phyloP scores from a whole-genome alignment of 1,140 invertebrate genomes.

The Cepaea nemoralis region DNA sequence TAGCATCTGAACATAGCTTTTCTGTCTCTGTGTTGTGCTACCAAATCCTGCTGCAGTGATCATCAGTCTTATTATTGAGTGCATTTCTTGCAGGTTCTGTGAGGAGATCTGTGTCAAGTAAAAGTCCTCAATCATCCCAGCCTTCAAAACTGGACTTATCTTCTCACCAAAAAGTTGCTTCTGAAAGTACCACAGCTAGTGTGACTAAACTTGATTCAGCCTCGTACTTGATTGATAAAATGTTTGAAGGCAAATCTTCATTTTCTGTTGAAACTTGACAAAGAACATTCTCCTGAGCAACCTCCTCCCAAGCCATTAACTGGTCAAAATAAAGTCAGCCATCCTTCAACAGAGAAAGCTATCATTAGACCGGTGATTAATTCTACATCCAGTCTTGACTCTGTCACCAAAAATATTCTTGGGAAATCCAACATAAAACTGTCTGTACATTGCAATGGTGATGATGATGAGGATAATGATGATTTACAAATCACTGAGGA shows the following conservation, averaged over 20 bases:
- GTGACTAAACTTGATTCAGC: constrained; percentile 46
- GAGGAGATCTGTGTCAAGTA: constrained; percentile 25
- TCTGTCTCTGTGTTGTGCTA: no score
- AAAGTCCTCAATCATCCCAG: constrained; percentile 39
- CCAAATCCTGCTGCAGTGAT: no score
- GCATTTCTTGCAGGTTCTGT: background rate
- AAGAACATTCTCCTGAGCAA: constrained; percentile 52
- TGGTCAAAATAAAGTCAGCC: constrained; percentile 47
- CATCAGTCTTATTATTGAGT: no score
- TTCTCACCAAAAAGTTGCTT: background rate
- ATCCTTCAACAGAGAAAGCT: background rate
- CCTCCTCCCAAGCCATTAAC: constrained; percentile 54
- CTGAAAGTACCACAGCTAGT: constrained; percentile 8
- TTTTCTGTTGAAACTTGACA: constrained; percentile 12
- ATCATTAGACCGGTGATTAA: background rate
- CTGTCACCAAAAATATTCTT: background rate
- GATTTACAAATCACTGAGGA: constrained; percentile 34
- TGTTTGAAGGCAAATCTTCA: constrained; percentile 52
- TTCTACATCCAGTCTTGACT: background rate
- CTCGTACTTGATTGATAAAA: constrained; percentile 61
- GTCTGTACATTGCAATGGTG: background rate
- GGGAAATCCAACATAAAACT: background rate
- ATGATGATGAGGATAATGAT: constrained; percentile 41
- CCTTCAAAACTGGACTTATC: constrained; percentile 18
- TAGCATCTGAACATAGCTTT: no score